These are phyloP conservation scores for Cactoblastis cactorum DNA, from an alignment of 2,888 invertebrate genomes.

Conservation along the genomic window DNA sequence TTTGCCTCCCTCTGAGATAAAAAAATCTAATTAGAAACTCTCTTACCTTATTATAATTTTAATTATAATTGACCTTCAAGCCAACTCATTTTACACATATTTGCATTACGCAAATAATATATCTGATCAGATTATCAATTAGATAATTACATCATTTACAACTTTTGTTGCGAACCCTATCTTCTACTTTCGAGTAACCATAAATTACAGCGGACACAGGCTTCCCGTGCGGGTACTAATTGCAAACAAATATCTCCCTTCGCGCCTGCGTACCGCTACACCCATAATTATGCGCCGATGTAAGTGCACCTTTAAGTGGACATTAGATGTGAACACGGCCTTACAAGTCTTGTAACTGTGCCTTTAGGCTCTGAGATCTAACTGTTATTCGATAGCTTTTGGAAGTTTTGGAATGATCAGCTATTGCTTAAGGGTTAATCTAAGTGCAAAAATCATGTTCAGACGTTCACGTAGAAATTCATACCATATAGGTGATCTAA, in stretches of 20 bases:
- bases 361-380: constrained; percentile 37
- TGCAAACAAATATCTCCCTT: constrained; percentile 66
- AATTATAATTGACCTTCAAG: no score
- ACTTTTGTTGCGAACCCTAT: constrained; percentile 15
- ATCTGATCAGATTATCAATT: background rate
- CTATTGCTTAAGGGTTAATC: no score
- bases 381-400: no score
- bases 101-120: background rate
- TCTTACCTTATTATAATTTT: no score
- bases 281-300: constrained; percentile 45
- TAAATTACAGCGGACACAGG: constrained; percentile 57
- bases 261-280: constrained; percentile 42
- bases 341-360: constrained; percentile 16
- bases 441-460: no score
- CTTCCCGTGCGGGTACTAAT: constrained; percentile 60
- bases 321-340: constrained; percentile 33
- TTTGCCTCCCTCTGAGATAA: no score
- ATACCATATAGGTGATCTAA: no score
- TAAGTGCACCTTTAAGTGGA: constrained; percentile 46
- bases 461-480: no score
- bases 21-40: no score
- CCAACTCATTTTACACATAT: no score
- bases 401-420: no score
- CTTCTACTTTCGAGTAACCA: constrained; percentile 44
- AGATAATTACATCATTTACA: background rate